Conservation (phyloP, 2,797 vertebrate genomes). For the Simalia tracyae region DNA sequence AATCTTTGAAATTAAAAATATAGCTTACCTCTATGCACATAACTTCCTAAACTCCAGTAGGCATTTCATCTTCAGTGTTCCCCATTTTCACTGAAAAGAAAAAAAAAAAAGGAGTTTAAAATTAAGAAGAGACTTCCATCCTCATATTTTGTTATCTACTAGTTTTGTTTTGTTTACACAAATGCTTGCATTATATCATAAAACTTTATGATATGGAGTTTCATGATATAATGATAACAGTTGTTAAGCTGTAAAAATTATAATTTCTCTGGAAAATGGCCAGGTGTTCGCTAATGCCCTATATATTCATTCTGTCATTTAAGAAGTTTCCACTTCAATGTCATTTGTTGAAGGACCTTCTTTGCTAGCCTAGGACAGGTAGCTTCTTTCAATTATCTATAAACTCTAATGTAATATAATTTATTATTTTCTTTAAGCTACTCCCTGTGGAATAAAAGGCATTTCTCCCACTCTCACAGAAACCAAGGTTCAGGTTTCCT, state of each 20-base stretch:
- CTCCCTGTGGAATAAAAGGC: background rate
- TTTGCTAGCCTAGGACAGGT: background rate
- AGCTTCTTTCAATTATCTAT: background rate
- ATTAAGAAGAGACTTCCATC: conserved; percentile 43
- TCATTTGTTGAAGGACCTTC: conserved; percentile 17
- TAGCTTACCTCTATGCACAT: background rate
- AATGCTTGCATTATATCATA: conserved; percentile 51
- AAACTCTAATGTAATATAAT: background rate
- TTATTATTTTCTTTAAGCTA: background rate
- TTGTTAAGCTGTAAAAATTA: conserved; percentile 45
- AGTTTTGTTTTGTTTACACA: conserved; percentile 42
- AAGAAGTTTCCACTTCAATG: conserved; percentile 32
- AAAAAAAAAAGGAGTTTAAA: conserved; percentile 53
- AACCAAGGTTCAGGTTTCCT: background rate
- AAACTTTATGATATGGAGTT: conserved; percentile 60
- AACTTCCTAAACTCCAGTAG: conserved; percentile 27
- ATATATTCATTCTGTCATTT: conserved; percentile 36
- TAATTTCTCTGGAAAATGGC: conserved; percentile 52
- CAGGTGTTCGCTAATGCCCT: conserved; percentile 39
- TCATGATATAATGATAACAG: conserved; percentile 52
- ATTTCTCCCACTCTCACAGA: background rate
- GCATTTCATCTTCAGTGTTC: conserved; percentile 34
- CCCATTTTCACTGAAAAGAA: conserved; percentile 41
- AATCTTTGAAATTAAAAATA: conserved; percentile 22
- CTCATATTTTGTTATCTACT: conserved; percentile 46